A percentile compares a stretch with the other conserved stretches of the same genome.
Evolutionary conservation across 2,888 invertebrate genomes (phyloP).

Genomic region (Lordiphosa andalusiaca): DNA sequence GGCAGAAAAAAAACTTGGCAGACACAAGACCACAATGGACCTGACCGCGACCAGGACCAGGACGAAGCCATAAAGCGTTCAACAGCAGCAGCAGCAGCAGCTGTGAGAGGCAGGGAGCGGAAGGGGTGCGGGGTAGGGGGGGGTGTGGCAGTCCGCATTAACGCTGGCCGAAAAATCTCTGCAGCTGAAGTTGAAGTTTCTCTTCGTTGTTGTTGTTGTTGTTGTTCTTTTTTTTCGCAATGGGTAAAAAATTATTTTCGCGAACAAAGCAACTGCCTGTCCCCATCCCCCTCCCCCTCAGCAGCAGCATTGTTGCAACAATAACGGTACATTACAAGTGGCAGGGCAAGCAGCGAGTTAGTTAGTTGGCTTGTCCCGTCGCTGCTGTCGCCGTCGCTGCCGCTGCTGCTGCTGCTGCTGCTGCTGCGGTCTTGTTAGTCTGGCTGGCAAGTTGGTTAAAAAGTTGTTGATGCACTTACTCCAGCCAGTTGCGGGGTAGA

Average conservation of each 20-base stretch:
- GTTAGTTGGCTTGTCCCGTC: conserved; percentile 47
- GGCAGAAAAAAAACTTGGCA: conserved; percentile 61
- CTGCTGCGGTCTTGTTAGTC: conserved; percentile 55
- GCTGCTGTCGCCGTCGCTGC: too few relatives aligned
- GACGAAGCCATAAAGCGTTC: conserved; percentile 58
- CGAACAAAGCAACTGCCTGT: conserved; percentile 52
- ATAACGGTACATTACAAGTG: conserved; percentile 67
- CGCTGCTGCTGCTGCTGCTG: neutral
- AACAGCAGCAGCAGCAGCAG: conserved; percentile 28
- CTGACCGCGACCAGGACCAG: conserved; percentile 35
- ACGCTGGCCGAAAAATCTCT: conserved; percentile 62
- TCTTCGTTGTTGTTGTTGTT: neutral
- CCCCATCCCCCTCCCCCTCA: neutral
- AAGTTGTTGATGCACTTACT: conserved; percentile 66
- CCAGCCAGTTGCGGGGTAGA: conserved; percentile 23
- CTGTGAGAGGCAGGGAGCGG: too few relatives aligned
- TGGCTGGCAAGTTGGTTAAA: conserved; percentile 71
- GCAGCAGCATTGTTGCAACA: conserved; percentile 36
- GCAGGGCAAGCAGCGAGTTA: conserved; percentile 60
- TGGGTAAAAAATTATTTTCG: conserved; percentile 44
- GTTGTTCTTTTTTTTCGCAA: too few relatives aligned
- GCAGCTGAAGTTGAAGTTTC: conserved; percentile 57
- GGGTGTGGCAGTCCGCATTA: conserved; percentile 51
- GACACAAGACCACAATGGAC: conserved; percentile 56
- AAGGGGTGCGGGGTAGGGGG: neutral